A percentile compares a stretch with the other conserved stretches of the same genome.
phyloP scores from a whole-genome alignment of 2,797 vertebrate species.

The Macroramphosus scolopax region DNA sequence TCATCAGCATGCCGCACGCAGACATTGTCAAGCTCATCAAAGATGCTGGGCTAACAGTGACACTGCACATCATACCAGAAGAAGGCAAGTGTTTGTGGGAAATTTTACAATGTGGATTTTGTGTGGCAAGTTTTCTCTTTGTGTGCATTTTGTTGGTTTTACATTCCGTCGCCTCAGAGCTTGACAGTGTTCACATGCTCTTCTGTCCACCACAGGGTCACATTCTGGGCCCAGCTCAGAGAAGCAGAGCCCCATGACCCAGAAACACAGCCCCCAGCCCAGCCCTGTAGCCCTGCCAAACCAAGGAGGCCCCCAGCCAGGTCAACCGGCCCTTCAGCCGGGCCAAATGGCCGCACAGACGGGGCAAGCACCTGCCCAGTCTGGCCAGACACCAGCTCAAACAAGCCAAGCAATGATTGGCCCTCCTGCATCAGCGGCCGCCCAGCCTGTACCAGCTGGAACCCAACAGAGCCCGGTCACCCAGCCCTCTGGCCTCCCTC shows the following conservation, averaged over 20 bases:
- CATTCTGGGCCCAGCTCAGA: constrained; percentile 93
- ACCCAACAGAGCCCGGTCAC: constrained; percentile 76
- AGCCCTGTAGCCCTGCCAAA: constrained; percentile 85
- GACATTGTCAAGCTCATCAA: constrained; percentile 99
- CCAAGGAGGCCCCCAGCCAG: constrained; percentile 64
- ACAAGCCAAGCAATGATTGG: constrained; percentile 53
- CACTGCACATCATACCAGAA: constrained; percentile 97
- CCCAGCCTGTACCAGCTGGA: constrained; percentile 60
- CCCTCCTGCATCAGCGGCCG: constrained; percentile 59
- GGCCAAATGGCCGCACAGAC: constrained; percentile 61
- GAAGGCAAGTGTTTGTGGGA: constrained; percentile 83
- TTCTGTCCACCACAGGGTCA: constrained; percentile 78
- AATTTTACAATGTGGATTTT: not conserved
- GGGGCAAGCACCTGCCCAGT: constrained; percentile 57
- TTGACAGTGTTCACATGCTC: not conserved
- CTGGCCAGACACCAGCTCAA: constrained; percentile 62
- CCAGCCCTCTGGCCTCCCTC: constrained; percentile 84
- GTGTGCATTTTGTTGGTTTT: not conserved
- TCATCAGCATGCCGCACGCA: constrained; percentile 99
- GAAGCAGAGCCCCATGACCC: constrained; percentile 97
- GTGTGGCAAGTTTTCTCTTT: not conserved
- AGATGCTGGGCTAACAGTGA: constrained; percentile 96
- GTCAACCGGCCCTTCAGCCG: constrained; percentile 59
- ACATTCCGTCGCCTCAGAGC: no score
- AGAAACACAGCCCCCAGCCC: constrained; percentile 93